These are phyloP conservation scores for Tympanoctomys barrerae DNA, from an alignment of 2,797 vertebrate genomes.

Conservation along the genomic window DNA sequence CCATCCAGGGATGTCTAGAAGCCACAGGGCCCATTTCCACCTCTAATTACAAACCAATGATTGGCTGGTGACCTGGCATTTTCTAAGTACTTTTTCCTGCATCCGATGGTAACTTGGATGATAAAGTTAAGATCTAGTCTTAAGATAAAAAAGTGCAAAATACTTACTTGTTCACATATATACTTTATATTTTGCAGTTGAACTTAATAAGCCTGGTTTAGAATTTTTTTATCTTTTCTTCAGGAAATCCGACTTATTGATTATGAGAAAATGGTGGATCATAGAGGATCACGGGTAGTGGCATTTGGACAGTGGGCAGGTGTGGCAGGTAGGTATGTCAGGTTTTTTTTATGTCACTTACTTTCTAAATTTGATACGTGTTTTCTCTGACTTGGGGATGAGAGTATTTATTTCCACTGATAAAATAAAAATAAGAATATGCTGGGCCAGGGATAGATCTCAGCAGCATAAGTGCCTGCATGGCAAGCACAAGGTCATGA, in stretches of 20 bases:
- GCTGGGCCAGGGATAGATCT: too few relatives aligned
- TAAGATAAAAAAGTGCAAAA: slow-evolving; percentile 16
- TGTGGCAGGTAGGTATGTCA: slow-evolving; percentile 92
- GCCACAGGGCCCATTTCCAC: background rate
- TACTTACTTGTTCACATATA: background rate
- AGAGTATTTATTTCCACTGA: background rate
- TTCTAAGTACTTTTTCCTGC: background rate
- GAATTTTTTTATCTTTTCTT: slow-evolving; percentile 64
- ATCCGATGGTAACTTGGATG: background rate
- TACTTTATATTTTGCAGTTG: background rate
- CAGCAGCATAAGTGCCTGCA: too few relatives aligned
- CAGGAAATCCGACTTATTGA: slow-evolving; percentile 98
- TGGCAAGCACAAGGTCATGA: too few relatives aligned
- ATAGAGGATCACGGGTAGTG: slow-evolving; percentile 95
- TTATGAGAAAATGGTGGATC: slow-evolving; percentile 99
- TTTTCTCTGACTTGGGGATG: background rate
- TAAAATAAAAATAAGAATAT: background rate
- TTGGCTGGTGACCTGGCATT: background rate
- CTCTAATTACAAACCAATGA: background rate
- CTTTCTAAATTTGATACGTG: background rate
- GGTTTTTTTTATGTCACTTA: background rate
- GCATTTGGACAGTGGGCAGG: slow-evolving; percentile 99
- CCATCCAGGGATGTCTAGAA: background rate
- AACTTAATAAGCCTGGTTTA: background rate
- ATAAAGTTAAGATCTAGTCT: slow-evolving; percentile 39